Evolutionary conservation across 2,113 vertebrate genomes (phyloP), one percentile per base, ranked within the genome.

Genomic region (Dromas ardeola): DNA sequence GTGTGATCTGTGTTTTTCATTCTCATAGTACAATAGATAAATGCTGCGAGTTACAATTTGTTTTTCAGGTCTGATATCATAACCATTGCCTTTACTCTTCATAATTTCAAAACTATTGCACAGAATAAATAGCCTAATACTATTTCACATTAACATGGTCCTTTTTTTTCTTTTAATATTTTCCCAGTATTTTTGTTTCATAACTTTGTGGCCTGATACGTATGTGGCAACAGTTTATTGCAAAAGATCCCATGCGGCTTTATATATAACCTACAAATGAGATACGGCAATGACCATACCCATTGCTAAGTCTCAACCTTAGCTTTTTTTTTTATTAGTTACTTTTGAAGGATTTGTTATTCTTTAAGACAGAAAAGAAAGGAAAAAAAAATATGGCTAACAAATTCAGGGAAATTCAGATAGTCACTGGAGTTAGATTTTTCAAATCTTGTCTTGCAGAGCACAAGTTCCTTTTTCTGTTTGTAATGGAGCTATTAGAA

Each of bases 61-160:
- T 15, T 83, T 73, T 34, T 81, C 42, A 34, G 15, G 29, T 55
- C 42, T 63, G n/a, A 21, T 66, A 76, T 16, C 47, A 90, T 38
- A 92, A 27, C 8, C 36, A 17, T 66, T 94, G 86, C 96, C 88
- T 90, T 93, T 94, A 69, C 27, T 94, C 91, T 82, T 91, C 84
- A 76, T 92, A 25, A 71, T 94, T 95, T 92, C 71, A 76, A 36
- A 90, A 92, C 12, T 58, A 20, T 78, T 77, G n/a, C 55, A 34
- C 19, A 20, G 42, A 78, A 86, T 25, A 90, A 91, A 66, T 58
- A 86, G 38, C 42, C 49, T 59, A 74, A 49, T 34, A 50, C 11
- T 43, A 5, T 94, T 94, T 85, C 77, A 62, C 17, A 40, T 50
- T 10, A 93, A 79, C 11, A 30, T 26, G 34, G 13, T 66, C 26